Evolutionary conservation across 2,888 invertebrate genomes (phyloP), one percentile per base, ranked within the genome.

Genomic region (Polyommatus icarus): DNA sequence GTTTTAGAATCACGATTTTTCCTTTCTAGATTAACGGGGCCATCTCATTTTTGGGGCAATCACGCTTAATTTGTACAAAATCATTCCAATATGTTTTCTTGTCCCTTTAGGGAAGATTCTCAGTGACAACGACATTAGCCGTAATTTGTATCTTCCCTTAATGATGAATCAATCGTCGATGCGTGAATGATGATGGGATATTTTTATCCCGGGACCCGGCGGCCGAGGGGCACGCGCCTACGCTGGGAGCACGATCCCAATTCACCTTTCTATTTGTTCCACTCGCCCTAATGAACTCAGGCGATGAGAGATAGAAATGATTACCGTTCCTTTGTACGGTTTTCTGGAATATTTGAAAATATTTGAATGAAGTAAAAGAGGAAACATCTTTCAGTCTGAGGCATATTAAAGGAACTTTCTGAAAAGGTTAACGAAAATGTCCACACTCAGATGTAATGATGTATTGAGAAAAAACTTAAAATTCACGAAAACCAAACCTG

Each of bases 201-300:
- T 91, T 90, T 90, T 85, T 81, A 88, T 85, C 83, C 85, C 81
- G 82, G 82, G 82, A 82, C 83, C 85, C 81, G 82, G 82, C 82
- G 82, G 82, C 82, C 87, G 87, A 85, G 86, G 86, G 86, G 76
- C 90, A 90, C 89, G 89, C 89, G 90, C 90, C 91, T 88, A 91
- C 87, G 85, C 24, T 87, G 86, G 80, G 91, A 91, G 89, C 91
- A 87, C 85, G 91, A 89, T 84, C 91, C 90, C 89, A 89, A 91
- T 91, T 88, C 87, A 89, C 89, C 85, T 87, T 87, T 88, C 83
- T 85, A 84, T 86, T 84, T 85, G 84, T 84, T 85, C 81, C 83
- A 84, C 83, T 82, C 80, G 80, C 77, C 78, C 77, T 80, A 80
- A 81, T 81, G 80, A 77, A 80, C 78, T 77, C 20, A 5, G 50